Conservation (phyloP, 2,113 vertebrate species). For the Hippocampus guttulatus region DNA sequence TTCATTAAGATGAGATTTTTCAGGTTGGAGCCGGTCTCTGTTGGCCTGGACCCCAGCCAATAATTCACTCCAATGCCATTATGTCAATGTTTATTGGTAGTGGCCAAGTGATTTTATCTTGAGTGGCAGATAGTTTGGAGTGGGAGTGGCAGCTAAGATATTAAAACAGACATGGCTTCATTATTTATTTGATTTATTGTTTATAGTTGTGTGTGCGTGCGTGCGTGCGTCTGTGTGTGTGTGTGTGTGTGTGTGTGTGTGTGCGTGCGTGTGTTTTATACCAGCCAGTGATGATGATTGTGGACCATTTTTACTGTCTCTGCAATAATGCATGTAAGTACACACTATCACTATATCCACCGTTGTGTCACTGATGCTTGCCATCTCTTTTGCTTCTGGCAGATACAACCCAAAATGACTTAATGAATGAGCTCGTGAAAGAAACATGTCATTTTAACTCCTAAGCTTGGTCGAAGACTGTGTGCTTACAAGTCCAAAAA, state of each 20-base stretch:
- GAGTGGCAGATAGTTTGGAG: constrained; percentile 36
- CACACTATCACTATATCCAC: background rate
- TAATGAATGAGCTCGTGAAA: constrained; percentile 16
- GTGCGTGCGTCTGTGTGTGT: background rate
- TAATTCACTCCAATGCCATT: constrained; percentile 25
- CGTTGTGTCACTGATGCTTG: background rate
- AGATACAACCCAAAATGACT: constrained; percentile 17
- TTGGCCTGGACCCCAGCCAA: constrained; percentile 41
- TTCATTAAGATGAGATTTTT: constrained; percentile 5
- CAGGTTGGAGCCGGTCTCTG: constrained; percentile 38
- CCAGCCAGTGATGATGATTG: background rate
- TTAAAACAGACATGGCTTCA: constrained; percentile 25
- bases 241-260: background rate
- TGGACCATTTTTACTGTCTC: background rate
- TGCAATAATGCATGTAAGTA: background rate
- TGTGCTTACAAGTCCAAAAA: constrained; percentile 2
- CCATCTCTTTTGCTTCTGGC: background rate
- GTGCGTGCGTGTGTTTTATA: background rate
- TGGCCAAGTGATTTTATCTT: constrained; percentile 36
- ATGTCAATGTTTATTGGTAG: constrained; percentile 27
- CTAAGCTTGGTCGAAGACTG: constrained; percentile 10
- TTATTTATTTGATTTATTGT: constrained; percentile 28
- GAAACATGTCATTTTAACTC: constrained; percentile 27
- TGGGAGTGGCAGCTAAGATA: constrained; percentile 21
- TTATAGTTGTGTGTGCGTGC: background rate